Percentiles rank a stretch among this genome's conserved stretches.
Conservation (phyloP, 2,888 invertebrate genomes). For the Prosopocoilus inquinatus region DNA sequence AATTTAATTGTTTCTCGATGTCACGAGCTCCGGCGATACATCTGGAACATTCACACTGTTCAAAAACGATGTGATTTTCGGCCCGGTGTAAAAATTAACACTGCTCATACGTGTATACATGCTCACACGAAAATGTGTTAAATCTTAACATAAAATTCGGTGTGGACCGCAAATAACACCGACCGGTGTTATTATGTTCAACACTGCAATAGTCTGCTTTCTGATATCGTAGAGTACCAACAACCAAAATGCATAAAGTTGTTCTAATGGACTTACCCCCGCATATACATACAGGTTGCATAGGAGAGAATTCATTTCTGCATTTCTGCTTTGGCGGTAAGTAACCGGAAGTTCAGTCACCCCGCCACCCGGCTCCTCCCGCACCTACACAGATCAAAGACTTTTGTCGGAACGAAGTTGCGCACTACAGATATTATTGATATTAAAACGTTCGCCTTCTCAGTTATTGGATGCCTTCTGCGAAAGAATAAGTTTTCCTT, state of each 20-base stretch:
- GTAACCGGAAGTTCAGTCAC: conserved; percentile 21
- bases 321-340: conserved; percentile 24
- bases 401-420: neutral
- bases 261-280: conserved; percentile 25
- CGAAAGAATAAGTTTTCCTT: no score
- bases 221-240: conserved; percentile 24
- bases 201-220: neutral
- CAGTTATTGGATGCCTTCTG: no score
- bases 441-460: neutral
- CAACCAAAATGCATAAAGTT: conserved; percentile 25
- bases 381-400: conserved; percentile 6
- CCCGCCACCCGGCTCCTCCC: neutral
- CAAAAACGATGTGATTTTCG: no score
- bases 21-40: no score
- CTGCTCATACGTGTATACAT: no score
- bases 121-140: no score
- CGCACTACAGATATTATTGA: neutral
- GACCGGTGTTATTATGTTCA: no score
- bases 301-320: conserved; percentile 26
- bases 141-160: no score
- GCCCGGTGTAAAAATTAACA: no score
- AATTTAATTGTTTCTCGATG: no score
- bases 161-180: no score
- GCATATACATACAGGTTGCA: conserved; percentile 27
- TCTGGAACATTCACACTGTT: no score